Conservation (phyloP, 2,113 vertebrate genomes). For the Reinhardtius hippoglossoides region DNA sequence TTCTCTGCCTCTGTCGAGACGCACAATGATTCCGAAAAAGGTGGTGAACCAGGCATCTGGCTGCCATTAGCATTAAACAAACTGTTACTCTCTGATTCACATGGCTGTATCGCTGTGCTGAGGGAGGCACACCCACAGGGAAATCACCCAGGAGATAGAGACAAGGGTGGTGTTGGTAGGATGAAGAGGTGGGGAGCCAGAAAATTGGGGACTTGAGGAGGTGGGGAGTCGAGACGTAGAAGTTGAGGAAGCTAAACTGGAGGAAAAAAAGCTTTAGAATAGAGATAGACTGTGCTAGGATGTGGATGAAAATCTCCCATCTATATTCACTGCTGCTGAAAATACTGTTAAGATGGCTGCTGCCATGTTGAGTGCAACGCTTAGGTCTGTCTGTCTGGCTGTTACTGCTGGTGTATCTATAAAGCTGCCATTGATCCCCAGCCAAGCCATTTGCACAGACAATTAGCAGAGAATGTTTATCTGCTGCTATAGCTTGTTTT, state of each 20-base stretch:
- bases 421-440: constrained; percentile 56
- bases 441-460: constrained; percentile 58
- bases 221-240: background rate
- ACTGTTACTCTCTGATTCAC: constrained; percentile 58
- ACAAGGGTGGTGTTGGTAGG: constrained; percentile 5
- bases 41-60: constrained; percentile 62
- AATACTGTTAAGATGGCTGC: constrained; percentile 67
- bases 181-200: constrained; percentile 29
- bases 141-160: constrained; percentile 51
- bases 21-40: constrained; percentile 55
- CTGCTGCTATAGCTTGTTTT: constrained; percentile 26
- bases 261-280: constrained; percentile 1
- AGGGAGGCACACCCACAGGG: constrained; percentile 33
- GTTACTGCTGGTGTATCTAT: constrained; percentile 51
- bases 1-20: constrained; percentile 49
- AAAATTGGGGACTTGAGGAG: background rate
- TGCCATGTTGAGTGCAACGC: constrained; percentile 45
- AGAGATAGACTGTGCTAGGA: background rate
- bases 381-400: constrained; percentile 39
- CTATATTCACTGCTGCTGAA: constrained; percentile 38
- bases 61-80: constrained; percentile 66
- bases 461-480: constrained; percentile 67
- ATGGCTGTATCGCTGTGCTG: constrained; percentile 25
- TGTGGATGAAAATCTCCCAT: constrained; percentile 29
- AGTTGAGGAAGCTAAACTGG: constrained; percentile 12